Evolutionary conservation across 1,140 invertebrate species (phyloP), one percentile per base, ranked within the genome.

Genomic region (Drosophila persimilis): DNA sequence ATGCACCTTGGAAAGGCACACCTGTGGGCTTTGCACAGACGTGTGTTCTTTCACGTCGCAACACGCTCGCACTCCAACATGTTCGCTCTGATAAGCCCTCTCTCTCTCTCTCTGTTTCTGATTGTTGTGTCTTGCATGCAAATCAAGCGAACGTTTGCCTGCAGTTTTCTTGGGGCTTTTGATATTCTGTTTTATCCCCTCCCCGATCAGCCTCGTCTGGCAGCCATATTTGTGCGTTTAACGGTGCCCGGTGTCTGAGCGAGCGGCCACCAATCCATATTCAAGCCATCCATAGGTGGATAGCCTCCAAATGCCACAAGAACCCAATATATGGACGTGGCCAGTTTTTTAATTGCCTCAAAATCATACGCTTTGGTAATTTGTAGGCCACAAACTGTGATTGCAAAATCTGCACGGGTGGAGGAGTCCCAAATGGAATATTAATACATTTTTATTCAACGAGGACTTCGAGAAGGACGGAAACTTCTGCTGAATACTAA

Each of bases 241-340:
- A 73, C 71, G 71, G 71, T 61, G 44, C 22, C 43, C 43, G 26
- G 41, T 41, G 35, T 66, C 62, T 41, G 64, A 35, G 58, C 24
- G 15, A 64, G 62, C 35, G 61, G 31, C 58, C 46, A 39, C 24
- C 48, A 48, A 65, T 22, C 50, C 48, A 56, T 70, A 51, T 64
- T 9, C 9, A 35, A 39, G 66, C 51, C 70, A 61, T 55, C 57
- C 70, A 70, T 24, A 71, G 65, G 22, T 20, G 20, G 48, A 73
- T 65, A 64, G 70, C 71, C 71, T 73, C 71, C 22, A 58, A 73
- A 73, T 73, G 70, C 71, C 51, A 64, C 70, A 73, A 73, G 71
- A 73, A 73, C 70, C 51, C 70, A 55, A 43, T 48, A 53, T 64
- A 56, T 73, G 58, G 47, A 73, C 71, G 71, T 73, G 71, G 56